Percentiles rank a stretch among this genome's conserved stretches.
These are phyloP conservation scores for Echiichthys vipera DNA, from an alignment of 2,797 vertebrate species.

Conservation along the genomic window DNA sequence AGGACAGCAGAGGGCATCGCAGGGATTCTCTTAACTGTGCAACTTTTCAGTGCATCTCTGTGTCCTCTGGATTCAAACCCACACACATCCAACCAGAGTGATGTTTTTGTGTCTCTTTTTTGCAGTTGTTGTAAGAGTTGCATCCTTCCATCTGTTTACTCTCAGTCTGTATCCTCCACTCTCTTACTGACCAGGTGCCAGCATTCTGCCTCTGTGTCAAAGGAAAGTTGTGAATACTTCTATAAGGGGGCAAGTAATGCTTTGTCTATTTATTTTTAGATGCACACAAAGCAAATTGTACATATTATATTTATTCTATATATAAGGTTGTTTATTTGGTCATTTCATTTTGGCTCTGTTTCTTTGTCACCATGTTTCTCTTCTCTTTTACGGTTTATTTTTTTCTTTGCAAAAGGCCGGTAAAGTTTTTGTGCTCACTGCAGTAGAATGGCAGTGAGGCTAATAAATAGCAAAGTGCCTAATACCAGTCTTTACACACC, in stretches of 20 bases:
- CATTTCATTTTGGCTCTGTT: conserved; percentile 78
- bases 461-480: conserved; percentile 80
- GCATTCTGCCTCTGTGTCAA: conserved; percentile 71
- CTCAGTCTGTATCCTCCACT: conserved; percentile 52
- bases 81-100: neutral
- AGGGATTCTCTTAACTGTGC: conserved; percentile 38
- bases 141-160: conserved; percentile 46
- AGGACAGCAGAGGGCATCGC: conserved; percentile 65
- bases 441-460: conserved; percentile 49
- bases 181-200: conserved; percentile 73
- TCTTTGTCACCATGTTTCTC: conserved; percentile 58
- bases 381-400: conserved; percentile 52
- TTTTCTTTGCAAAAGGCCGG: conserved; percentile 74
- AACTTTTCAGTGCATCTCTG: conserved; percentile 25
- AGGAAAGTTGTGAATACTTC: conserved; percentile 86
- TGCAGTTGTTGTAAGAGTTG: conserved; percentile 38
- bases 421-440: conserved; percentile 64
- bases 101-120: conserved; percentile 35
- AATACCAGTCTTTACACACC: conserved; percentile 69
- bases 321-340: conserved; percentile 86
- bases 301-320: conserved; percentile 91
- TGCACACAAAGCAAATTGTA: conserved; percentile 88
- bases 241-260: conserved; percentile 80
- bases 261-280: conserved; percentile 90
- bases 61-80: conserved; percentile 40